These are phyloP conservation scores for Tenodera sinensis DNA, from an alignment of 2,888 invertebrate species.

Conservation along the genomic window DNA sequence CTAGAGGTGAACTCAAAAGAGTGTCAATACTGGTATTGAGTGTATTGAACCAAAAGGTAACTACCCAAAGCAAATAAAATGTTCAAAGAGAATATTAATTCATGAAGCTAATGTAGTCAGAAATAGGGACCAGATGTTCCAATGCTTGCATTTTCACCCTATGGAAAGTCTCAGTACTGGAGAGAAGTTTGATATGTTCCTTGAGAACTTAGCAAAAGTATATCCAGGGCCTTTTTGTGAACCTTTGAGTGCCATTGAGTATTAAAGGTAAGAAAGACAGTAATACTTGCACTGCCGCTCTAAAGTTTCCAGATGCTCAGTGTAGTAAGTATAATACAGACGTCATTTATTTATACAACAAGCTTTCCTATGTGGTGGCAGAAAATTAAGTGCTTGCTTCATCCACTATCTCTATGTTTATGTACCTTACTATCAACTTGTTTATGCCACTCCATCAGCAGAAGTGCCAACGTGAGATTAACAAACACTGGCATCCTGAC, in stretches of 20 bases:
- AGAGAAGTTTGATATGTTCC: constrained; percentile 25
- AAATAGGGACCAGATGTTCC: constrained; percentile 20
- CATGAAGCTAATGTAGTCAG: constrained; percentile 12
- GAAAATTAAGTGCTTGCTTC: too few species aligned
- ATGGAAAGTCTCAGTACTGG: constrained; percentile 22
- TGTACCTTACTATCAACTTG: too few species aligned
- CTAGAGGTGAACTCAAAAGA: constrained; percentile 9
- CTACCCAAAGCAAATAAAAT: constrained; percentile 15
- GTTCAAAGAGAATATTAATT: constrained; percentile 6
- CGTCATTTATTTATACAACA: too few species aligned
- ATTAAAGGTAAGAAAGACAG: constrained; percentile 18
- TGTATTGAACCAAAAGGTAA: constrained; percentile 11
- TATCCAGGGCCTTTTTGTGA: constrained; percentile 25
- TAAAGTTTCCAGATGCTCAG: too few species aligned
- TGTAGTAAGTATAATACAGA: too few species aligned
- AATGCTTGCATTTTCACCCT: constrained; percentile 24
- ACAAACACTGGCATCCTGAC: too few species aligned
- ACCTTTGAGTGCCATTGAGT: constrained; percentile 22
- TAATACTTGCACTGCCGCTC: too few species aligned
- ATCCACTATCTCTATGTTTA: too few species aligned
- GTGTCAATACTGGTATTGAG: neutral
- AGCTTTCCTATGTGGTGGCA: too few species aligned
- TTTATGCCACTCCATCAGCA: too few species aligned
- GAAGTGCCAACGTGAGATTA: too few species aligned
- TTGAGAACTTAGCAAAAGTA: constrained; percentile 23